phyloP scores from a whole-genome alignment of 37 sponge, comb jelly and placozoan species.

The Hormiphora californensis region DNA sequence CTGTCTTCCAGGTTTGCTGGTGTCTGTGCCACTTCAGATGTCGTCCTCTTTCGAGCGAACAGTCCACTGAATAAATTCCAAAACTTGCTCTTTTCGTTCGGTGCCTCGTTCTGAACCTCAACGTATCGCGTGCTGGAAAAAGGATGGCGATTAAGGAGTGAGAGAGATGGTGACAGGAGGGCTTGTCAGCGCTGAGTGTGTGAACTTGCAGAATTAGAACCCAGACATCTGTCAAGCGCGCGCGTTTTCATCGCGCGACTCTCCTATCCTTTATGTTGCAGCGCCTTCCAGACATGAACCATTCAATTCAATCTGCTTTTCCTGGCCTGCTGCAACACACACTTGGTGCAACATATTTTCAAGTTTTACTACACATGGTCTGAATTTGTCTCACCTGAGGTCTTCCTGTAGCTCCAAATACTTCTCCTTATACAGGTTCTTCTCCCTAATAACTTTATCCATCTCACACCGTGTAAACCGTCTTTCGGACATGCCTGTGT shows the following conservation, averaged over 20 bases:
- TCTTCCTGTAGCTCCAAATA: slow-evolving; percentile 49
- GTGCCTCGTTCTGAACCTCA: not conserved
- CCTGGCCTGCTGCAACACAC: too few relatives aligned
- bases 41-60: slow-evolving; percentile 25
- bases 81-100: slow-evolving; percentile 54
- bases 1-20: not conserved
- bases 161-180: too few relatives aligned
- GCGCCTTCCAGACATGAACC: too few relatives aligned
- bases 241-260: too few relatives aligned
- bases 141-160: too few relatives aligned
- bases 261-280: too few relatives aligned
- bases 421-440: slow-evolving; percentile 47
- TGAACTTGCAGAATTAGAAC: too few relatives aligned
- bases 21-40: not conserved
- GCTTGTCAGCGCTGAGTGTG: too few relatives aligned
- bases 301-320: too few relatives aligned
- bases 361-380: too few relatives aligned
- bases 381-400: slow-evolving; percentile 4
- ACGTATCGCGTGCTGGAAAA: slow-evolving; percentile 41
- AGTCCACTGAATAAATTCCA: slow-evolving; percentile 36
- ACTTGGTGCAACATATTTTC: too few relatives aligned
- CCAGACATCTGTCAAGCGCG: too few relatives aligned
- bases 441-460: slow-evolving; percentile 48
- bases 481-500: not conserved
- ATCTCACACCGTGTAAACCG: slow-evolving; percentile 28